These are phyloP conservation scores for Leptestheria dahalacensis DNA, from an alignment of 1,140 invertebrate species.

Conservation along the genomic window DNA sequence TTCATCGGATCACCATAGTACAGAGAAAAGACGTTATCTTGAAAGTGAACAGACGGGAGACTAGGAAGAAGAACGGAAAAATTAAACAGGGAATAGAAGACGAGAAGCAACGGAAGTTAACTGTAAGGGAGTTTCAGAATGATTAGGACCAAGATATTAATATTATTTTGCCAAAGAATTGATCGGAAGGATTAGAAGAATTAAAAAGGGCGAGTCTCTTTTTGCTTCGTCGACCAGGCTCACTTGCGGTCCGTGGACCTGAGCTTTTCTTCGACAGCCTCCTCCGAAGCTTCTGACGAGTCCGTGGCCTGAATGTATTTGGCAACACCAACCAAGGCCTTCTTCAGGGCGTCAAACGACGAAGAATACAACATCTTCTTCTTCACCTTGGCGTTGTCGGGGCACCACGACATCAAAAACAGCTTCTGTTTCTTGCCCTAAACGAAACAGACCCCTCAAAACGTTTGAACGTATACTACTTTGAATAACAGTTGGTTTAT, in stretches of 20 bases:
- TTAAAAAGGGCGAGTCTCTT: background rate
- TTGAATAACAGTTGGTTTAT: background rate
- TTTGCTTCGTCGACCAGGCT: constrained; percentile 17
- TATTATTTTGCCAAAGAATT: background rate
- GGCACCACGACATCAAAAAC: constrained; percentile 94
- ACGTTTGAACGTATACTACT: background rate
- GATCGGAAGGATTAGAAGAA: background rate
- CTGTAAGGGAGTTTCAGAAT: no score
- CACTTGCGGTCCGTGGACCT: constrained; percentile 84
- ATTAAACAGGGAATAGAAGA: background rate
- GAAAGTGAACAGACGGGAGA: background rate
- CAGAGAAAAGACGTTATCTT: background rate
- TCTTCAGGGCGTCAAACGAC: constrained; percentile 90
- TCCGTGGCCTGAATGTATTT: constrained; percentile 94
- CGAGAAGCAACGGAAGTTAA: no score
- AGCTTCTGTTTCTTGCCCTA: constrained; percentile 76
- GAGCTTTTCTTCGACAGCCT: constrained; percentile 80
- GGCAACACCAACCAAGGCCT: constrained; percentile 85
- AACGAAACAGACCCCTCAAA: background rate
- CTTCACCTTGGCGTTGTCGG: constrained; percentile 90
- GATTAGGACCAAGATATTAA: background rate
- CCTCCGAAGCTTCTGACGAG: constrained; percentile 74
- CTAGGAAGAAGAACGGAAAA: background rate
- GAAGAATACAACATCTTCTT: constrained; percentile 99
- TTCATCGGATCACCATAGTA: background rate